Base-by-base conservation (phyloP, 2,888 invertebrate species). In the Phorcus lineatus region DNA sequence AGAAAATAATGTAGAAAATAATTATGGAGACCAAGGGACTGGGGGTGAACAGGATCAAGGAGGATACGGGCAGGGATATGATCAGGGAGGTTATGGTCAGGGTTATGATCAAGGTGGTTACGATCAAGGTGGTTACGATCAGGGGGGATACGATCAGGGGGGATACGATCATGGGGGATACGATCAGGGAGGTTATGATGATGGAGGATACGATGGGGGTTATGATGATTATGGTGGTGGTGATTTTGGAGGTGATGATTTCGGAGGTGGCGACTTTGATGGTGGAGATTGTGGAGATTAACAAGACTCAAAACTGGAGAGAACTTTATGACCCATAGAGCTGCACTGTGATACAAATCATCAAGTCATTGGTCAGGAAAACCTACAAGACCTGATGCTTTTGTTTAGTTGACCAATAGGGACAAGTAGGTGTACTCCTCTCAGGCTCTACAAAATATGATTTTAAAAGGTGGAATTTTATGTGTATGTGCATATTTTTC, bases 1-100 rank as follows among this genome's bases (percentile, higher is more conserved):
- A 52, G 79, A 82, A 57, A 80, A 77, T 53, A 80, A 82, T 74
- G 53, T 53, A 0, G 78, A 78, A 53, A 78, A 78, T 70, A 78
- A 78, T 53, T 78, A 78, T 70, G 62, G 55, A 17, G 77, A 77
- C 40, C 57, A 62, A n/a, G 47, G 47, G 13, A 13, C 47, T 47
- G 47, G 47, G 47, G 47, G 47, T 6, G 47, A 47, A 7, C 36
- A 36, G 36, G 76, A 19, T 57, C 19, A 57, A 19, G 19, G 19
- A n/a, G 57, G 57, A 7, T 13, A 57, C 47, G 78, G 66, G n/a
- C 66, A 52, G 7, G 78, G 78, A 11, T 78, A 78, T 28, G 77
- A 62, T 4, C 31, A 66, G n/a, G 78, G 78, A 16, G 78, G 70
- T 28, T 54, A 57, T 54, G 77, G 36, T 17, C 36, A 77, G 31